Conservation (phyloP, 2,797 vertebrate genomes). For the Microctenopoma lineatum region DNA sequence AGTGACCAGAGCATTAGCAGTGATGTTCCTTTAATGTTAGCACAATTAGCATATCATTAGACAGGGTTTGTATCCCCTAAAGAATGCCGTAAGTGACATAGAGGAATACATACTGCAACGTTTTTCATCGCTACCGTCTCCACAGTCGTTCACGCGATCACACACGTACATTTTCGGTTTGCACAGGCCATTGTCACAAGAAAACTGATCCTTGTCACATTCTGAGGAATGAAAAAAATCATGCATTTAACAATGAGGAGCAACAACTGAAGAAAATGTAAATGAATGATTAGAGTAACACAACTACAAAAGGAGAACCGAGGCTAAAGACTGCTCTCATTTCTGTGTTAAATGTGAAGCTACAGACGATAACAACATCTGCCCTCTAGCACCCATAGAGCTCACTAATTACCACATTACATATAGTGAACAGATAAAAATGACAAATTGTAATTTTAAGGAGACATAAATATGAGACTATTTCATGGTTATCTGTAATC, state of each 20-base stretch:
- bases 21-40: slow-evolving; percentile 64
- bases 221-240: slow-evolving; percentile 52
- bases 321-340: background rate
- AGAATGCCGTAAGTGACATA: slow-evolving; percentile 1
- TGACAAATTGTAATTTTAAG: no score
- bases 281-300: background rate
- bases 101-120: slow-evolving; percentile 76
- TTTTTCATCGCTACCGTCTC: slow-evolving; percentile 83
- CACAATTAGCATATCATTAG: slow-evolving; percentile 62
- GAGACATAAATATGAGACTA: no score
- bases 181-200: slow-evolving; percentile 80
- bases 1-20: slow-evolving; percentile 54
- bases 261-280: background rate
- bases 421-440: no score
- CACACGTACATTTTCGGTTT: slow-evolving; percentile 81
- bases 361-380: background rate
- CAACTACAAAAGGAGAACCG: background rate
- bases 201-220: slow-evolving; percentile 76
- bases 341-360: background rate
- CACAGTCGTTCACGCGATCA: slow-evolving; percentile 84
- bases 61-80: slow-evolving; percentile 22
- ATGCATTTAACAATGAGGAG: slow-evolving; percentile 1
- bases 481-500: background rate
- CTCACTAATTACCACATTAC: no score
- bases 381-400: no score